Conservation (phyloP, 2,888 invertebrate species). For the Scelioninae gen. 1 region DNA sequence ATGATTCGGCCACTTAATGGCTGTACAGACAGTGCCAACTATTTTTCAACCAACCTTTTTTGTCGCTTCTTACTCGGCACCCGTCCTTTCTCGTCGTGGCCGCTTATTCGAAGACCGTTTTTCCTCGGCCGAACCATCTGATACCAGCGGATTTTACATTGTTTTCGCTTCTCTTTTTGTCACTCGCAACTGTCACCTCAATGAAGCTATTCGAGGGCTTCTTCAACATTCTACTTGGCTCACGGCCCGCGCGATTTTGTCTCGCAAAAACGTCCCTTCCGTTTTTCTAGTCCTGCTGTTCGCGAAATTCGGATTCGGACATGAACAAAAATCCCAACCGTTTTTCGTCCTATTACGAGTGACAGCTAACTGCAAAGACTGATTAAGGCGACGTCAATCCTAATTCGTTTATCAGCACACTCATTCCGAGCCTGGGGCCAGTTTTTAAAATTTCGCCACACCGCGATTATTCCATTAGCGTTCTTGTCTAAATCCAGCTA, state of each 20-base stretch:
- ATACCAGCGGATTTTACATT: slow-evolving; percentile 61
- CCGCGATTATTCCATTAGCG: slow-evolving; percentile 58
- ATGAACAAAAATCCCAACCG: no score
- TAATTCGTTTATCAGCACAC: slow-evolving; percentile 31
- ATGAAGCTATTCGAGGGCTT: slow-evolving; percentile 56
- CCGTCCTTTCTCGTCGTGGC: background rate
- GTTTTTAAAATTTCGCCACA: slow-evolving; percentile 32
- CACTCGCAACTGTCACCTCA: slow-evolving; percentile 50
- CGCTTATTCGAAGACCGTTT: slow-evolving; percentile 41
- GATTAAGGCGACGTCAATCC: slow-evolving; percentile 42
- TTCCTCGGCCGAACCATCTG: slow-evolving; percentile 51
- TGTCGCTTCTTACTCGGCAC: slow-evolving; percentile 8
- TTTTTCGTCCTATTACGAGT: no score
- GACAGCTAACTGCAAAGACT: slow-evolving; percentile 3
- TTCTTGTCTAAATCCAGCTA: slow-evolving; percentile 33
- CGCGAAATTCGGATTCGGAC: slow-evolving; percentile 16
- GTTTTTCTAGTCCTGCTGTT: slow-evolving; percentile 25
- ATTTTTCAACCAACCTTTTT: slow-evolving; percentile 70
- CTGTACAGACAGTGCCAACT: slow-evolving; percentile 76
- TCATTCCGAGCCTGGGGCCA: background rate
- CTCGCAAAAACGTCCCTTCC: slow-evolving; percentile 34
- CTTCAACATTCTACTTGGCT: slow-evolving; percentile 55
- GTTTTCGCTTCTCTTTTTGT: slow-evolving; percentile 53
- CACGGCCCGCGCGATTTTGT: slow-evolving; percentile 26
- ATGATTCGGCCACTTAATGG: slow-evolving; percentile 74